phyloP scores from a whole-genome alignment of 2,113 vertebrate genomes.

The Eurypyga helias region DNA sequence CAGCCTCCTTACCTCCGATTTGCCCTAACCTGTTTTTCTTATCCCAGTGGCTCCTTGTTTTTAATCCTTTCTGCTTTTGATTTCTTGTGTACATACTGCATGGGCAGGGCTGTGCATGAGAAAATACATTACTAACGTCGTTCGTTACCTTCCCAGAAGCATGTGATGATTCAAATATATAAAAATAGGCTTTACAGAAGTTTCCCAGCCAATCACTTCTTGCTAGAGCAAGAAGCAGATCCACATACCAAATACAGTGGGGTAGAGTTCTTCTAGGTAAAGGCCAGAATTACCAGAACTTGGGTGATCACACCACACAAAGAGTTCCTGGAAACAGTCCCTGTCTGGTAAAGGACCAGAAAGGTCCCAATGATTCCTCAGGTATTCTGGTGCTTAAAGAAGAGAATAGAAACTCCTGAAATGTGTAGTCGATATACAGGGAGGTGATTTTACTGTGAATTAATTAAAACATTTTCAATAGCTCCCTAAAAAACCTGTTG shows the following conservation, averaged over 20 bases:
- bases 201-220: not conserved
- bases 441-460: not conserved
- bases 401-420: not conserved
- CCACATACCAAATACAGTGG: not conserved
- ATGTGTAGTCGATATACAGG: not conserved
- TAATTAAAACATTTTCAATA: not conserved
- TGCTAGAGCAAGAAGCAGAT: not conserved
- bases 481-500: not conserved
- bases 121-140: not conserved
- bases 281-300: not conserved
- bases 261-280: not conserved
- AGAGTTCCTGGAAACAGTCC: not conserved
- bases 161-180: not conserved
- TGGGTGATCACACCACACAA: rapidly evolving
- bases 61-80: constrained; percentile 25
- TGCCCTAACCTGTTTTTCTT: not conserved
- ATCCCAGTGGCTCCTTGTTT: not conserved
- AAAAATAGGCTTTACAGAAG: not conserved
- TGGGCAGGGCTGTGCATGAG: constrained; percentile 3
- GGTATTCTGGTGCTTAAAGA: not conserved
- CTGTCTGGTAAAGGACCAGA: not conserved
- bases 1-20: not conserved
- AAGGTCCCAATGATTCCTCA: not conserved
- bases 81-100: constrained; percentile 6
- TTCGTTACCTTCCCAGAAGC: constrained; percentile 10